Conservation (phyloP, 2,113 vertebrate species). For the Stomatorhinus ivindoensis region DNA sequence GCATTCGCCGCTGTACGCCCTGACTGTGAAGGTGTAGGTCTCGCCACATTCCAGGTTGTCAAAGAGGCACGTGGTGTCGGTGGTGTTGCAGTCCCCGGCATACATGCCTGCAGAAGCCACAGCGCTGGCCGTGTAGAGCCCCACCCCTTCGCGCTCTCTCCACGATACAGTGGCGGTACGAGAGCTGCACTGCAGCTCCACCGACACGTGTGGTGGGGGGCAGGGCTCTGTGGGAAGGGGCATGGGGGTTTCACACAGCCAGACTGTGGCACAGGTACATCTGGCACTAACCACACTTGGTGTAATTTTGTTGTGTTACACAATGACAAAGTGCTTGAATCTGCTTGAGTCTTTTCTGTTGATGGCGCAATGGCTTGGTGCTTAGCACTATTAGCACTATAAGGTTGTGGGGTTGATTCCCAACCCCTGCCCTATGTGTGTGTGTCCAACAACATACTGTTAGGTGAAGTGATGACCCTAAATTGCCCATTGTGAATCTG, state of each 20-base stretch:
- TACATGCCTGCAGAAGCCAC: conserved; percentile 25
- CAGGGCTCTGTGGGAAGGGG: conserved; percentile 54
- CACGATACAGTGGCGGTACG: conserved; percentile 49
- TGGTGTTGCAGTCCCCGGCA: conserved; percentile 48
- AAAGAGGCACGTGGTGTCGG: conserved; percentile 47
- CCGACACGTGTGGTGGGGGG: conserved; percentile 43
- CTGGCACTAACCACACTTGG: neutral
- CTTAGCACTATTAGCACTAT: neutral
- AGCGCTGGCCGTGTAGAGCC: conserved; percentile 47
- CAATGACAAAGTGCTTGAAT: too few species aligned
- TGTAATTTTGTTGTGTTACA: neutral
- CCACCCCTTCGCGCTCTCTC: conserved; percentile 40
- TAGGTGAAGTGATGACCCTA: neutral
- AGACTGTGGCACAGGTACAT: neutral
- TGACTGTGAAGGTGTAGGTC: conserved; percentile 50
- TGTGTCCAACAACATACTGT: neutral
- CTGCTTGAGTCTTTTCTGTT: neutral
- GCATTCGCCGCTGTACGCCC: conserved; percentile 40
- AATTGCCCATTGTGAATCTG: neutral
- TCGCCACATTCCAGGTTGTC: conserved; percentile 48
- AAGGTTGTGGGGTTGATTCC: neutral
- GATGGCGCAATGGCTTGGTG: neutral
- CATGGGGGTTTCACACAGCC: neutral
- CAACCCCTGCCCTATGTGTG: neutral
- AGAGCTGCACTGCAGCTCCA: conserved; percentile 48